These are phyloP conservation scores for Epinotia ramella DNA, from an alignment of 2,888 invertebrate species.

Conservation along the genomic window DNA sequence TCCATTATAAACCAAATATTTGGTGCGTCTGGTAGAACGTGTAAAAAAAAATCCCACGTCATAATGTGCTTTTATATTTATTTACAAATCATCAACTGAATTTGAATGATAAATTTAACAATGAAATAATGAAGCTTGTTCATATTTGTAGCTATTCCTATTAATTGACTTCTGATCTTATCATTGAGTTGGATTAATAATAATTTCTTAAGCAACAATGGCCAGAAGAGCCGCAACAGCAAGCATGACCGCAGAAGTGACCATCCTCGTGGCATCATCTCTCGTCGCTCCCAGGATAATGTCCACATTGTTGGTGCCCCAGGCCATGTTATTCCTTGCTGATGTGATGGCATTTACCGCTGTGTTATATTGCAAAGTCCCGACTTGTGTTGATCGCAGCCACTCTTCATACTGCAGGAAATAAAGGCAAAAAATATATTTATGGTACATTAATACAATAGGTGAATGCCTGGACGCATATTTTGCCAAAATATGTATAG, in stretches of 20 bases:
- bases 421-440: neutral
- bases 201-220: slow-evolving; percentile 52
- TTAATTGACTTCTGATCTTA: neutral
- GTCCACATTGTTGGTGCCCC: slow-evolving; percentile 72
- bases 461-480: too few species aligned
- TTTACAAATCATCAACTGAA: slow-evolving; percentile 1
- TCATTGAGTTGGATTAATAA: neutral
- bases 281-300: slow-evolving; percentile 63
- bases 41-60: neutral
- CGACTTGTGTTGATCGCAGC: slow-evolving; percentile 64
- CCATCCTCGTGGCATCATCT: slow-evolving; percentile 56
- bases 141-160: neutral
- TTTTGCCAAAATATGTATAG: too few species aligned
- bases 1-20: neutral
- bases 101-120: too few species aligned
- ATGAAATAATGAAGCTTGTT: neutral
- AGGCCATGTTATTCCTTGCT: slow-evolving; percentile 69
- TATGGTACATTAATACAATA: neutral
- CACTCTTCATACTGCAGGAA: slow-evolving; percentile 69
- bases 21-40: neutral
- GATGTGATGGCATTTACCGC: slow-evolving; percentile 65
- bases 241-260: slow-evolving; percentile 56
- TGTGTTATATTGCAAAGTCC: slow-evolving; percentile 60
- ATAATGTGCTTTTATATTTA: neutral
- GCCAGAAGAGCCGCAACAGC: slow-evolving; percentile 48